Base-by-base conservation (phyloP, 2,888 invertebrate genomes). In the Oscheius sp. region DNA sequence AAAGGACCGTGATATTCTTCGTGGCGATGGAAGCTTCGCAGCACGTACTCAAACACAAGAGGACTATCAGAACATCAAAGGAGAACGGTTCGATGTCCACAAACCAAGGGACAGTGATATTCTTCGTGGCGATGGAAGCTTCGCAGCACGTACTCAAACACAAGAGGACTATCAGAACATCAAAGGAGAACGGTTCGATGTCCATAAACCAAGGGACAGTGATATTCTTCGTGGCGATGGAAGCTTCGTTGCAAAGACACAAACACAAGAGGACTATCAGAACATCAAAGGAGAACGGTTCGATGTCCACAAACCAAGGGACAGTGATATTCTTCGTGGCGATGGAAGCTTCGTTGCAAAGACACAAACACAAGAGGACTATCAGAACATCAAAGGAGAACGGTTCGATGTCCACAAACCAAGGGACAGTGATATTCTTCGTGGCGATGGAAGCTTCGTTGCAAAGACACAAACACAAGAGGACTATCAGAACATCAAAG, bases 141-240 rank as follows among this genome's bases (percentile, higher is more conserved):
- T 54, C 32, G 54, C 54, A 9, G 33, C 32, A 6, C 17, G 54
- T 12, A 54, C 54, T 1, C 54, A 54, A 20, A 54, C 32, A 4
- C 54, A 54, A 6, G 32, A 54, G 20, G 54, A 54, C 54, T 54
- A 17, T 36, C 32, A 32, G 20, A 17, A n/a, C 33, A 33, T 30
- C 9, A 54, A 28, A 8, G 54, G 54, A 30, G 54, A 54, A 36
- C 9, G 54, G 20, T 24, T 17, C 9, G 54, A 54, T 9, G 20
- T 54, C 30, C 32, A 20, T 20, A 54, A 54, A 20, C 54, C 54
- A 1, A 6, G 36, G 32, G 54, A 54, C 9, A 33, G 33, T 32
- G 54, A 54, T 24, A n/a, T 54, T 20, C 54, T 54, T n/a, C 54
- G 20, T 17, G 54, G 54, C 2, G 54, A 54, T n/a, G 54, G 54